Evolutionary conservation across 1,140 invertebrate species (phyloP), one percentile per base, ranked within the genome.

Genomic region (Caenorhabditis tropicalis): DNA sequence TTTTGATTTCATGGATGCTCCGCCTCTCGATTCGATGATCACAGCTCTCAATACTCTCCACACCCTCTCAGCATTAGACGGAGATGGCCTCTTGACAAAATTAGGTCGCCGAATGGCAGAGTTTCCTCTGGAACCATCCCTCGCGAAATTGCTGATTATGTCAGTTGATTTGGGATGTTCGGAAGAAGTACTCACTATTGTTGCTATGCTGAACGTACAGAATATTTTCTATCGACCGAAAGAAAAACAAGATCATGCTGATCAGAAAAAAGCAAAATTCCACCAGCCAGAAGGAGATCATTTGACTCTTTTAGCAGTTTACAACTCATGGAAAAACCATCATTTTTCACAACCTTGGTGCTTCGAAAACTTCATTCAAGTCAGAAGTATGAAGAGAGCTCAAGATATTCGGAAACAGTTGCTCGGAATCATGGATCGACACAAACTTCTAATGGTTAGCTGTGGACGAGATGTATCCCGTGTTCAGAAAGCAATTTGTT

Each of bases 1-100:
- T 90, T 99, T 99, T 92, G 97, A 99, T 93, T 99, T 99, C 92
- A 99, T 99, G 98, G 98, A 99, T 92, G 96, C 98, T 0, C 98
- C 98, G 12, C 97, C 98, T 0, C 96, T 98, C 10, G 96, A 98
- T 91, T 92, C 96, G 0, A 93, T 99, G 56, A 96, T 99, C 19
- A 97, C 98, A 94, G 98, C 98, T 6, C 92, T 99, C 84, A 97
- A 98, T 91, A 96, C 98, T 87, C 92, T 99, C 36, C 97, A 99
- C 92, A 98, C 97, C 12, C 93, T 99, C 0, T 97, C 96, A 87
- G 98, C 98, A 0, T 92, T 99, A 0, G 98, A 99, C 92, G 95
- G 98, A 90, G 97, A 99, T 92, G 98, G 97, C 2, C 92, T 99
- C 46, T 92, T 99, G 0, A 99, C 98, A 0, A 93, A 96, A 36